A percentile compares a stretch with the other conserved stretches of the same genome.
These are phyloP conservation scores for Erebia aethiops DNA, from an alignment of 2,888 invertebrate species.

Conservation along the genomic window DNA sequence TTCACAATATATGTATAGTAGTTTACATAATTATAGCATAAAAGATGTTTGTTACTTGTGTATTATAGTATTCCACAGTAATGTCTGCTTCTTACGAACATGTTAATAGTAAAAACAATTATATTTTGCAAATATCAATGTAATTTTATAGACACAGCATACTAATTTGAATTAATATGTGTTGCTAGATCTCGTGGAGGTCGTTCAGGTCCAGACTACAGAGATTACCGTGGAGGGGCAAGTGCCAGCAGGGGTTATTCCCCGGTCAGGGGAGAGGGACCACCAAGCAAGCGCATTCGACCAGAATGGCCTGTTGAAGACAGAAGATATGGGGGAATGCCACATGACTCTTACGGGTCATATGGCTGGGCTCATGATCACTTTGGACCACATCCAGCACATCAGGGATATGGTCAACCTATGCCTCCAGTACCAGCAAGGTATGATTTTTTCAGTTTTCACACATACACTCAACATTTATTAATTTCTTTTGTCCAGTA, in stretches of 20 bases:
- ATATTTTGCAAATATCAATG: not conserved
- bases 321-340: constrained; percentile 78
- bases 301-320: constrained; percentile 86
- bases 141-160: not conserved
- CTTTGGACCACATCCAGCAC: constrained; percentile 83
- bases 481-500: not conserved
- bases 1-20: no score
- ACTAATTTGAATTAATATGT: constrained; percentile 19
- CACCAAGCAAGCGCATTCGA: constrained; percentile 90
- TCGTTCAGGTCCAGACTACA: constrained; percentile 89
- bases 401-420: constrained; percentile 84
- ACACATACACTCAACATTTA: not conserved
- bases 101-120: no score
- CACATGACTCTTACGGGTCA: constrained; percentile 78
- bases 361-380: constrained; percentile 82
- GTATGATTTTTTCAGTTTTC: constrained; percentile 45
- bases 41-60: no score
- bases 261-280: constrained; percentile 89
- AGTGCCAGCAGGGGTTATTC: constrained; percentile 88
- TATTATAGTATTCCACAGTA: no score
- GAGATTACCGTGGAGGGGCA: constrained; percentile 89
- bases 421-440: constrained; percentile 79
- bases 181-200: constrained; percentile 80
- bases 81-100: no score
- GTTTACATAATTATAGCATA: no score